A percentile compares a stretch with the other conserved stretches of the same genome.
Conservation (phyloP, 2,113 vertebrate species). For the Redunca redunca region DNA sequence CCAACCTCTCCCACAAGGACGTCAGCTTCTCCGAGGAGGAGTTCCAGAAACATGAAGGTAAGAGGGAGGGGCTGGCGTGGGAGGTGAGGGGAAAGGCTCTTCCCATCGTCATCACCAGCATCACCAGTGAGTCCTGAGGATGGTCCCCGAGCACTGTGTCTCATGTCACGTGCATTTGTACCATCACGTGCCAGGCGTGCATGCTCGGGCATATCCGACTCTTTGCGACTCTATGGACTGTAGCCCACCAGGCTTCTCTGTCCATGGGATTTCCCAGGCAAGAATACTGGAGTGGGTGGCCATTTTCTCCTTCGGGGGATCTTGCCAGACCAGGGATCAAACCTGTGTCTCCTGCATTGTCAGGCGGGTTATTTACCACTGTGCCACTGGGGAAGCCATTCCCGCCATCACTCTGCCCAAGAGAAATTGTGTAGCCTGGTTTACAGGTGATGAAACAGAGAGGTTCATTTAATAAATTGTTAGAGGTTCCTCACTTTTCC, state of each 20-base stretch:
- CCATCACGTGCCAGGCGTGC: not conserved
- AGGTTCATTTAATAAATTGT: rapidly evolving
- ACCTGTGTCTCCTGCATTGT: not conserved
- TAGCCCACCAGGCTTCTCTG: not conserved
- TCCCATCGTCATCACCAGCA: rapidly evolving
- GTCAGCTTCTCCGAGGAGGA: conserved; percentile 88
- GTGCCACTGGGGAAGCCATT: not conserved
- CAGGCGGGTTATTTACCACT: not conserved
- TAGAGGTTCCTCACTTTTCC: rapidly evolving
- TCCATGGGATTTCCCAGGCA: not conserved
- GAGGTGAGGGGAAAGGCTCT: not conserved
- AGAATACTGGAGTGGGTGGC: not conserved
- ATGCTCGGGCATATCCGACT: not conserved
- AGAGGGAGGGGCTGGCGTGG: not conserved
- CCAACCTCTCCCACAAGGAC: conserved; percentile 87
- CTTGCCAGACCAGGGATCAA: not conserved
- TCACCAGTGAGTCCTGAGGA: rapidly evolving
- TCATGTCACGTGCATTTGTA: not conserved
- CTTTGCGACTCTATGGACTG: not conserved
- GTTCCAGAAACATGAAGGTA: conserved; percentile 89
- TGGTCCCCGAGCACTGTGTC: not conserved
- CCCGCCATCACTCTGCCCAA: not conserved
- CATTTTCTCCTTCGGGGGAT: not conserved
- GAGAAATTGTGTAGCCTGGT: rapidly evolving
- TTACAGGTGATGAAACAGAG: not conserved